Evolutionary conservation across 2,888 invertebrate genomes (phyloP).

Genomic region (Harpalus rufipes): DNA sequence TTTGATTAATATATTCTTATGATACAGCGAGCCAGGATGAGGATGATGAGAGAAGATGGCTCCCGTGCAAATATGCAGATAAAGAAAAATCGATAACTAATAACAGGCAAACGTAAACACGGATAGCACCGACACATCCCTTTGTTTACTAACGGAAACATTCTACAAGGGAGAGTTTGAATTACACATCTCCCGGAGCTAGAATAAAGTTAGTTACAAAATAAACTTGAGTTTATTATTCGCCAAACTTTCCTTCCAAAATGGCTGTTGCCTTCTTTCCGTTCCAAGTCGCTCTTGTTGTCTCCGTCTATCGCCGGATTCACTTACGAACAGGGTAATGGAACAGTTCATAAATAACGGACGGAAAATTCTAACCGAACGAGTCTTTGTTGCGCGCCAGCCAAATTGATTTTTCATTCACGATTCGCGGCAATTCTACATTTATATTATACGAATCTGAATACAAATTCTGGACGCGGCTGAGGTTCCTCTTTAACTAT

Average conservation of each 20-base stretch:
- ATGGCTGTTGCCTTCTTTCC: conserved; percentile 66
- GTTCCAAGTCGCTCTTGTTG: conserved; percentile 35
- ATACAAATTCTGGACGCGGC: conserved; percentile 51
- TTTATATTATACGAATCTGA: conserved; percentile 58
- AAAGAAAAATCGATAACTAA: conserved; percentile 67
- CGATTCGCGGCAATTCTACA: conserved; percentile 52
- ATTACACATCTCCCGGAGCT: conserved; percentile 67
- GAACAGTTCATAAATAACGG: conserved; percentile 67
- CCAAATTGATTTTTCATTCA: conserved; percentile 64
- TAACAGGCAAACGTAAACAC: conserved; percentile 66
- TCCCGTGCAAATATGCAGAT: conserved; percentile 62
- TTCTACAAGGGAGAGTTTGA: conserved; percentile 67
- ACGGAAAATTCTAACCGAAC: conserved; percentile 62
- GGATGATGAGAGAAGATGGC: conserved; percentile 9
- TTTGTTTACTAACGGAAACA: conserved; percentile 68
- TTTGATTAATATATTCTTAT: conserved; percentile 22
- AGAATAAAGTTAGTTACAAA: conserved; percentile 67
- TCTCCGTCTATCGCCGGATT: conserved; percentile 63
- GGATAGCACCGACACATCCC: conserved; percentile 64
- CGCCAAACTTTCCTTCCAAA: conserved; percentile 66
- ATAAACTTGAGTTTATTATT: conserved; percentile 68
- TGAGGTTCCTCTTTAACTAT: not conserved
- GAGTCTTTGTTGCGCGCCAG: conserved; percentile 50
- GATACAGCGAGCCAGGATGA: not conserved
- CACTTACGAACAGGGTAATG: conserved; percentile 67